phyloP scores from a whole-genome alignment of 2,113 vertebrate genomes.

The Axis porcinus region DNA sequence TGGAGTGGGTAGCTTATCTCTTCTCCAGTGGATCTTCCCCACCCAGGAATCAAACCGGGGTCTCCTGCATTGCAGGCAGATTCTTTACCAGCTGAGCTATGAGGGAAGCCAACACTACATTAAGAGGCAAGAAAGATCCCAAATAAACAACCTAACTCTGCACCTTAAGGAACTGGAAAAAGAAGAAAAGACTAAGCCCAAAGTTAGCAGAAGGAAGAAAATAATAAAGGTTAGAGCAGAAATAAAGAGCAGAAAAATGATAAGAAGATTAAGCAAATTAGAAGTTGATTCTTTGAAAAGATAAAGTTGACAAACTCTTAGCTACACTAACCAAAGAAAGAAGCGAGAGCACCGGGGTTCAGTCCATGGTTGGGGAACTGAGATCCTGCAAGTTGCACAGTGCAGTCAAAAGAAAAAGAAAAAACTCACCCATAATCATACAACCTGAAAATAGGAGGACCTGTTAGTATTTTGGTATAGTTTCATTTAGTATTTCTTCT shows the following conservation, averaged over 20 bases:
- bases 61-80: neutral
- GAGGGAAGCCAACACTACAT: neutral
- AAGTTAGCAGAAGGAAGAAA: neutral
- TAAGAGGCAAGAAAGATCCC: neutral
- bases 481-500: constrained; percentile 20
- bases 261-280: neutral
- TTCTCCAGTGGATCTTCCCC: neutral
- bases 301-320: neutral
- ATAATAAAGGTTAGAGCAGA: neutral
- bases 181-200: neutral
- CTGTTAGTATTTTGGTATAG: neutral
- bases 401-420: neutral
- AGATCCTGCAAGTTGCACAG: neutral
- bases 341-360: neutral
- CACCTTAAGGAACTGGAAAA: neutral
- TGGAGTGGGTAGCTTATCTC: too few species aligned
- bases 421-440: neutral
- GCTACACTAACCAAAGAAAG: neutral
- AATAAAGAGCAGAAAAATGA: neutral
- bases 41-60: neutral
- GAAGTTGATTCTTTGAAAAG: neutral
- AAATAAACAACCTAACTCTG: neutral
- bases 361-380: neutral
- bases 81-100: neutral
- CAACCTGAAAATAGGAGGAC: neutral